A percentile compares a stretch with the other conserved stretches of the same genome.
These are phyloP conservation scores for Dynastes tityus DNA, from an alignment of 2,888 invertebrate genomes.

Conservation along the genomic window DNA sequence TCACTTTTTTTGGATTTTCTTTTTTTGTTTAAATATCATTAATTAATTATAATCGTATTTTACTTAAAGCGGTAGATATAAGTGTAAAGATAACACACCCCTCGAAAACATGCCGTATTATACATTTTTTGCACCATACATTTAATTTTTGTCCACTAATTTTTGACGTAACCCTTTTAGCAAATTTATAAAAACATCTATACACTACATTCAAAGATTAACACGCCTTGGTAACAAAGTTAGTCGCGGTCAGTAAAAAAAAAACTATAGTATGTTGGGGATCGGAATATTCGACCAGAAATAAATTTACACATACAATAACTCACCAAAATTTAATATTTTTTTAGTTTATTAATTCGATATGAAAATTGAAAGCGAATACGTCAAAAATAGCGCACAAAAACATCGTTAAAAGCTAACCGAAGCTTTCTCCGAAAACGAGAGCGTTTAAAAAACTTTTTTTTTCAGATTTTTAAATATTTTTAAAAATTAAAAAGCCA, in stretches of 20 bases:
- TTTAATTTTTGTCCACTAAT: slow-evolving; percentile 55
- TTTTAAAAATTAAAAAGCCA: slow-evolving; percentile 74
- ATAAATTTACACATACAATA: background rate
- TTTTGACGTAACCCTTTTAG: slow-evolving; percentile 20
- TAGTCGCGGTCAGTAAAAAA: no score
- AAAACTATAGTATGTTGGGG: background rate
- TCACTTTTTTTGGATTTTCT: slow-evolving; percentile 42
- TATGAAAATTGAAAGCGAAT: slow-evolving; percentile 14
- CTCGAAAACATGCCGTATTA: slow-evolving; percentile 58
- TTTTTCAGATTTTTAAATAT: slow-evolving; percentile 62
- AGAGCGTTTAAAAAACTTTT: slow-evolving; percentile 63
- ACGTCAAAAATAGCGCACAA: slow-evolving; percentile 35
- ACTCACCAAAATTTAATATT: background rate
- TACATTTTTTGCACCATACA: slow-evolving; percentile 66
- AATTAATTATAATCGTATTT: slow-evolving; percentile 50
- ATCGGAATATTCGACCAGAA: background rate
- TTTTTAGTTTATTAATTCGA: no score
- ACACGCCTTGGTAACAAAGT: no score
- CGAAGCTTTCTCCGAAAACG: slow-evolving; percentile 63
- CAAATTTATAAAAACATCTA: background rate
- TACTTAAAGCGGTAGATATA: slow-evolving; percentile 16
- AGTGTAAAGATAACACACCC: slow-evolving; percentile 55
- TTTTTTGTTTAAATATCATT: slow-evolving; percentile 59
- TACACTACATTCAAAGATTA: no score
- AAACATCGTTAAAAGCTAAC: slow-evolving; percentile 59